A percentile compares a stretch with the other conserved stretches of the same genome.
These are phyloP conservation scores for Tragelaphus scriptus DNA, from an alignment of 2,113 vertebrate species.

Conservation along the genomic window DNA sequence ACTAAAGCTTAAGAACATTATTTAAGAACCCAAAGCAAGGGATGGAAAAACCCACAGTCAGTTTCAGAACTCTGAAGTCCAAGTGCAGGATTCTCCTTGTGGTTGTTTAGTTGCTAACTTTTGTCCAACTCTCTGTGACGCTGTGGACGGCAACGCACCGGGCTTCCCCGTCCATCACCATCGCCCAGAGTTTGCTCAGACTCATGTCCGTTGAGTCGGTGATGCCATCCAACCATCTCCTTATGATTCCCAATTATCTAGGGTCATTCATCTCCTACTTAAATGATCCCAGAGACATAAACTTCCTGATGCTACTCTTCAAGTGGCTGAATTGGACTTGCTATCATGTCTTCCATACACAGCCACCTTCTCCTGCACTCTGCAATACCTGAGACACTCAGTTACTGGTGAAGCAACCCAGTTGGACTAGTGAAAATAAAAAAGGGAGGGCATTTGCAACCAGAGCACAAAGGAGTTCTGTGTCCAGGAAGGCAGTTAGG, in stretches of 20 bases:
- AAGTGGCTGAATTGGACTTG: accelerated
- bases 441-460: too few species aligned
- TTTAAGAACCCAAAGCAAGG: neutral
- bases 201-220: neutral
- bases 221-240: neutral
- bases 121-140: accelerated
- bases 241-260: neutral
- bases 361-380: neutral
- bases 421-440: neutral
- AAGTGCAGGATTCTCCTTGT: neutral
- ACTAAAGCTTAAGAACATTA: neutral
- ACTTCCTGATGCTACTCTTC: too few species aligned
- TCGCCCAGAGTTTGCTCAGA: neutral
- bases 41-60: neutral
- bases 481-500: neutral
- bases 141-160: neutral
- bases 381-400: neutral
- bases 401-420: neutral
- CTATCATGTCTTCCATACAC: accelerated
- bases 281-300: neutral
- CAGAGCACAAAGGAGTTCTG: neutral
- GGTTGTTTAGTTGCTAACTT: neutral
- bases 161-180: neutral
- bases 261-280: too few species aligned
- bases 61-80: neutral